Evolutionary conservation across 2,888 invertebrate genomes (phyloP), one percentile per base, ranked within the genome.

Genomic region (Brachycybe producta): DNA sequence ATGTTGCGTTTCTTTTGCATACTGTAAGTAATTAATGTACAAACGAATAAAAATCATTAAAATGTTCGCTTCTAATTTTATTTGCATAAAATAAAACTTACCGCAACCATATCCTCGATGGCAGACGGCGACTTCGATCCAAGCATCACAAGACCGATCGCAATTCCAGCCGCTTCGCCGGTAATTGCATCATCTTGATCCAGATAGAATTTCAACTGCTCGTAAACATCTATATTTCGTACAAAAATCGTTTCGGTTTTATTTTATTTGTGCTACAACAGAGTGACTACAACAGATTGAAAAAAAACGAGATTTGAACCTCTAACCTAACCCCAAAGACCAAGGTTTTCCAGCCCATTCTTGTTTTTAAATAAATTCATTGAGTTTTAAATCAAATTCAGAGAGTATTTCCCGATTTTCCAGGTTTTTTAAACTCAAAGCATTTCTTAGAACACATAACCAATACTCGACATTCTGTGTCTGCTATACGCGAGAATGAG

Each of bases 141-240:
- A 59, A 97, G 71, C 97, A 97, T 97, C 0, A 97, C 94, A 78
- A 98, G 83, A 41, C 98, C 98, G 94, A 98, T 97, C 1, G 94
- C 92, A 58, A 98, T 85, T 54, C 95, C 97, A 26, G 98, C 97
- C 5, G 97, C 95, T 71, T 99, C 98, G 26, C 97, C 97, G 23
- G 95, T 94, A 0, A 97, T 90, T 0, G 98, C 98, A 69, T 99
- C 98, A 68, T 98, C 98, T 61, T 95, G 92, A 63, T 92, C 95
- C 52, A 99, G 74, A 69, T 92, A 92, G 65, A 91, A 90, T 65
- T 95, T 95, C 8, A 99, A 73, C 66, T 94, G 91, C 63, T 94
- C 92, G 65, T 97, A 98, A 5, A 94, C 82, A 69, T 95, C 92
- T 67, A n/a, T n/a, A n/a, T n/a, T n/a, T n/a, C n/a, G n/a, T n/a